Percentiles rank a stretch among this genome's conserved stretches.
These are phyloP conservation scores for Ispidina picta DNA, from an alignment of 2,797 vertebrate species.

Conservation along the genomic window DNA sequence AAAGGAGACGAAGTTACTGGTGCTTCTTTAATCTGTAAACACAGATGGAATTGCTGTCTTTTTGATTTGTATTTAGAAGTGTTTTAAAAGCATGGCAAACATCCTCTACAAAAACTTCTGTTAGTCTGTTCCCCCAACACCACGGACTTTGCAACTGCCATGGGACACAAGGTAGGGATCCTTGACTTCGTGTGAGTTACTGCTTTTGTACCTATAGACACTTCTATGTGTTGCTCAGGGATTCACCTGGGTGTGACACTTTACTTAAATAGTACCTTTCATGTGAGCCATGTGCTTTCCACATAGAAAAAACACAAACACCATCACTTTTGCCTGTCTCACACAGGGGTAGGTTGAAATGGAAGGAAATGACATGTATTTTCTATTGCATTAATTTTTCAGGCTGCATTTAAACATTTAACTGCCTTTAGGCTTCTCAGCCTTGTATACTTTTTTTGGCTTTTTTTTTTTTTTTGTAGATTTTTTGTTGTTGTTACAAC, in stretches of 20 bases:
- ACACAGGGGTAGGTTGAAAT: neutral
- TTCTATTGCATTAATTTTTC: neutral
- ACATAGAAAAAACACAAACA: neutral
- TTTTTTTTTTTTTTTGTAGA: neutral
- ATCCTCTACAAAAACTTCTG: neutral
- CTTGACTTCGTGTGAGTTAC: neutral
- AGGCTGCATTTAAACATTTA: neutral
- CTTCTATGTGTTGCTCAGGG: neutral
- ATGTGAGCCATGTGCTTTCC: neutral
- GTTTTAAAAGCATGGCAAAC: constrained; percentile 49
- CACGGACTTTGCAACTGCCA: fast-evolving
- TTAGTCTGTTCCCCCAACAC: neutral
- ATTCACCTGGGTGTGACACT: neutral
- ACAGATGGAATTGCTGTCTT: constrained; percentile 46
- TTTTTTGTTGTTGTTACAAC: neutral
- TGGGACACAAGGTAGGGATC: neutral
- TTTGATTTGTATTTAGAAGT: constrained; percentile 38
- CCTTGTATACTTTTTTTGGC: neutral
- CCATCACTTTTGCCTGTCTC: neutral
- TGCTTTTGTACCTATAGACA: neutral
- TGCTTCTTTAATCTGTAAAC: constrained; percentile 29
- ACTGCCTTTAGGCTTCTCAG: neutral
- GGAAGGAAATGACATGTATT: neutral
- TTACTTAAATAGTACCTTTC: neutral
- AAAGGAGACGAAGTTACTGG: neutral